A percentile compares a stretch with the other conserved stretches of the same genome.
Conservation (phyloP, 2,888 invertebrate species). For the Eupsilia transversa region DNA sequence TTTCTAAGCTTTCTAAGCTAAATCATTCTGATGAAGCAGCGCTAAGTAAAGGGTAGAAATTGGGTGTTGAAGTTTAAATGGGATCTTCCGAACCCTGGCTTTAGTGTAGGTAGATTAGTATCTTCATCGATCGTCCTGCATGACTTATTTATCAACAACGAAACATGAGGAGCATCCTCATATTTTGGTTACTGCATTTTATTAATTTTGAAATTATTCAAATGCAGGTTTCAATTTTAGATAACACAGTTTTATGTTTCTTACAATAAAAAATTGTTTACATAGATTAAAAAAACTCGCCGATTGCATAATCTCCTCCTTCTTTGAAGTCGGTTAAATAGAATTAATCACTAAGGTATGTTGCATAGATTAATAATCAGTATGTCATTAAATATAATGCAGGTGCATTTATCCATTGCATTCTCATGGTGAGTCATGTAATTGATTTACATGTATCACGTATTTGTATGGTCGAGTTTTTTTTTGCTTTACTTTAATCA, state of each 20-base stretch:
- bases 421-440: slow-evolving; percentile 19
- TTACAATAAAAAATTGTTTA: neutral
- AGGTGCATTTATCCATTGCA: neutral
- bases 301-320: too few relatives aligned
- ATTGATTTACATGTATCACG: slow-evolving; percentile 5
- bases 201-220: too few relatives aligned
- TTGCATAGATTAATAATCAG: neutral
- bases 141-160: neutral
- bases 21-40: neutral
- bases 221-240: neutral
- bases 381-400: neutral
- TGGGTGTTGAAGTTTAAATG: neutral
- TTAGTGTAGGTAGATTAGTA: neutral
- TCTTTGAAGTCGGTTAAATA: neutral
- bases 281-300: too few relatives aligned
- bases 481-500: neutral
- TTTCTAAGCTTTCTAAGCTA: neutral
- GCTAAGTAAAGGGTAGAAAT: neutral
- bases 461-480: neutral
- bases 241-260: neutral
- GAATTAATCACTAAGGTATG: neutral
- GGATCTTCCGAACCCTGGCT: neutral
- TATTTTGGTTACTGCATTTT: neutral
- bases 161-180: too few relatives aligned
- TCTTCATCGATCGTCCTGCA: neutral